These are phyloP conservation scores for Drosophila baimaii DNA, from an alignment of 1,140 invertebrate species.

Conservation along the genomic window DNA sequence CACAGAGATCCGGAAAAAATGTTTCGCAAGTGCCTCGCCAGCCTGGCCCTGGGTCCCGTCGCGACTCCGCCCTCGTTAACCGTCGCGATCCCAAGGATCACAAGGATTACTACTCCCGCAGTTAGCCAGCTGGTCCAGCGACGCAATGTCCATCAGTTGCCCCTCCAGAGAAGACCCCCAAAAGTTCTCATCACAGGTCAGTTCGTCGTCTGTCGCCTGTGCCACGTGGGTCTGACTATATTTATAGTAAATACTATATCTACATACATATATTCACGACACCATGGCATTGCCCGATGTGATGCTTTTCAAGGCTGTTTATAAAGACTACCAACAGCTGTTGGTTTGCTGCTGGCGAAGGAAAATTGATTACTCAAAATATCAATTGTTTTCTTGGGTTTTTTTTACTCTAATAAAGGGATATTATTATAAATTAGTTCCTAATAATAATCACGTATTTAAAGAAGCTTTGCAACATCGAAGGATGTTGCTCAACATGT, in stretches of 20 bases:
- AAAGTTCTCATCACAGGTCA: slow-evolving; percentile 86
- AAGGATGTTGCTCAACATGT: background rate
- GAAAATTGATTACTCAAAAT: too few species aligned
- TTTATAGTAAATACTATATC: too few species aligned
- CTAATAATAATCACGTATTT: too few species aligned
- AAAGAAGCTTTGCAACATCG: too few species aligned
- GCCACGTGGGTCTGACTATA: slow-evolving; percentile 33
- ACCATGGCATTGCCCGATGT: background rate
- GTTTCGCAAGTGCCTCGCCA: slow-evolving; percentile 72
- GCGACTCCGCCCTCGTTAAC: background rate
- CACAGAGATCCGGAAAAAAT: slow-evolving; percentile 43
- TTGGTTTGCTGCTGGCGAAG: too few species aligned
- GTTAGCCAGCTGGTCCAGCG: slow-evolving; percentile 49
- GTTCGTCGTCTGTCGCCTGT: slow-evolving; percentile 52
- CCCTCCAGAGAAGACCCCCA: slow-evolving; percentile 76
- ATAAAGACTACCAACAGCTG: too few species aligned
- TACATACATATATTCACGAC: background rate
- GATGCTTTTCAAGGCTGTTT: slow-evolving; percentile 30
- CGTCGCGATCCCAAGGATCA: slow-evolving; percentile 12
- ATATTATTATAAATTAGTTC: too few species aligned
- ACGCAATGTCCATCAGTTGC: slow-evolving; percentile 50
- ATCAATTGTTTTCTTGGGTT: too few species aligned
- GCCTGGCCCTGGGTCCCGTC: slow-evolving; percentile 33
- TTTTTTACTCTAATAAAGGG: too few species aligned
- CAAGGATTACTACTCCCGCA: slow-evolving; percentile 32